A percentile compares a stretch with the other conserved stretches of the same genome.
Evolutionary conservation across 1,140 invertebrate species (phyloP).

Genomic region (Sinonovacula constricta): DNA sequence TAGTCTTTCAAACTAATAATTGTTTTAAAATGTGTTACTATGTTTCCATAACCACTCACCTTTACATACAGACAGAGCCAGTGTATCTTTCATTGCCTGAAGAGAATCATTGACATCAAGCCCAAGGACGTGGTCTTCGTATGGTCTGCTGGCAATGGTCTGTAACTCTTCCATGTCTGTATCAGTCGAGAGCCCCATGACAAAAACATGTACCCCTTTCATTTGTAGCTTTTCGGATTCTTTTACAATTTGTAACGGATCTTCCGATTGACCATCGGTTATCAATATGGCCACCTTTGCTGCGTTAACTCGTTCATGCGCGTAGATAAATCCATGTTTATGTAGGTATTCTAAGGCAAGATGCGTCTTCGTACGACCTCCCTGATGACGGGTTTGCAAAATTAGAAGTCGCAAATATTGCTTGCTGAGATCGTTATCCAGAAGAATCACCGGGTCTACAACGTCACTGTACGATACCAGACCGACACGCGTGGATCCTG

Average conservation of each 20-base stretch:
- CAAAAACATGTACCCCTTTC: conserved; percentile 58
- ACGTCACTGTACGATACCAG: conserved; percentile 62
- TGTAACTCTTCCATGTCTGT: conserved; percentile 57
- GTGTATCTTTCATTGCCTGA: conserved; percentile 54
- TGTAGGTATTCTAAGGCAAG: background rate
- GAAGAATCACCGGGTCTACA: conserved; percentile 49
- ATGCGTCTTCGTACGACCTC: background rate
- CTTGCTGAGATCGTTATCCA: background rate
- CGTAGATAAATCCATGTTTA: background rate
- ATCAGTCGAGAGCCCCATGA: conserved; percentile 59
- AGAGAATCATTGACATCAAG: conserved; percentile 57
- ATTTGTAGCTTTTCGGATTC: conserved; percentile 56
- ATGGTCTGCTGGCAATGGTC: conserved; percentile 57
- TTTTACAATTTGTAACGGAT: conserved; percentile 55
- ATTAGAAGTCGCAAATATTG: background rate
- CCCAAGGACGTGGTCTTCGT: conserved; percentile 52
- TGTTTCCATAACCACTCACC: too few species aligned
- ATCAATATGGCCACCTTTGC: conserved; percentile 63
- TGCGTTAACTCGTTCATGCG: conserved; percentile 39
- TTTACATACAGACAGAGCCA: conserved; percentile 62
- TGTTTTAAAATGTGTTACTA: too few species aligned
- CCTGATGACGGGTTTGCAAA: background rate
- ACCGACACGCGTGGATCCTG: conserved; percentile 59
- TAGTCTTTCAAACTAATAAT: too few species aligned
- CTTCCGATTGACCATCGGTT: conserved; percentile 67